Evolutionary conservation across 2,113 vertebrate species (phyloP), one percentile per base, ranked within the genome.

Genomic region (Takifugu bimaculatus): DNA sequence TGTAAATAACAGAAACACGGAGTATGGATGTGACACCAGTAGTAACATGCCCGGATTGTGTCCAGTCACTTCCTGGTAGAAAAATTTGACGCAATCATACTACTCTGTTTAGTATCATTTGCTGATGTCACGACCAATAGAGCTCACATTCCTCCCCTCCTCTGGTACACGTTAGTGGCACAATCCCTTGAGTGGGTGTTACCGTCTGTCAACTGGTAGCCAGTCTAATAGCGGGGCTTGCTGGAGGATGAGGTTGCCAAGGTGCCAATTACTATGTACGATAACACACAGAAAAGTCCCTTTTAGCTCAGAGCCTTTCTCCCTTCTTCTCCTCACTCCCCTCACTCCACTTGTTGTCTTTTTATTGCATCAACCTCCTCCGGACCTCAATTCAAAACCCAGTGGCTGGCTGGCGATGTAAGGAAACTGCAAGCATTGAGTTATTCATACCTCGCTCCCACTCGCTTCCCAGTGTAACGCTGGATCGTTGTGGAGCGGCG

Each of bases 201-300:
- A 3, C 79, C 68, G 68, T 55, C 73, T 78, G 84, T 67, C 87
- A 82, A 71, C 54, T 77, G 63, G 72, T 85, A 39, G 77, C 75
- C 72, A 75, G 78, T 81, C 71, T 88, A 88, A 89, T 83, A 61
- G 61, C 4, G 73, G 73, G 87, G 74, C 58, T 80, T 79, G 80
- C 77, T 68, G 76, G 60, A 57, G 2, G 78, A 63, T 55, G 50
- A 48, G 66, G 56, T 59, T 49, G 73, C 81, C 53, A 63, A 62
- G 60, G 80, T 79, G 74, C 63, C 77, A 88, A 87, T 89, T 88
- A 88, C 63, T 48, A 58, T 25, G 63, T 70, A 74, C 63, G 15
- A 79, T 82, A 76, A 85, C 60, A 47, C 74, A 59, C 25, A 26
- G 63, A 76, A 58, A 65, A 62, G 64, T 69, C 39, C 69, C 63